Evolutionary conservation across 2,888 invertebrate species (phyloP), one percentile per base, ranked within the genome.

Genomic region (Lycaena phlaeas): DNA sequence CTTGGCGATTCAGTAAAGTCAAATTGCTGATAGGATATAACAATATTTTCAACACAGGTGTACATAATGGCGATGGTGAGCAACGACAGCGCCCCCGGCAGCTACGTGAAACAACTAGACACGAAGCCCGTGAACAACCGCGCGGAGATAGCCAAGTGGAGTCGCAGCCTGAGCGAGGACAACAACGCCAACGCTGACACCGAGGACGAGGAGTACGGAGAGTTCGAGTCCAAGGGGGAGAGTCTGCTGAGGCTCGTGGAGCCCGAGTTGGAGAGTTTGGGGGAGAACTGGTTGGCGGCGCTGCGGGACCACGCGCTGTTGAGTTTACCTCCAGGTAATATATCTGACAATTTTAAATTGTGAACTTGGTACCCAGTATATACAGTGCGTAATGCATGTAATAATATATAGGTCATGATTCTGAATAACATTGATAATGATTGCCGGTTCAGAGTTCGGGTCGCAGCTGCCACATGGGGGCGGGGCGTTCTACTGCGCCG

Each of bases 401-500:
- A n/a, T n/a, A n/a, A n/a, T n/a, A n/a, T n/a, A n/a, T n/a, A n/a
- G n/a, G n/a, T n/a, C n/a, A n/a, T n/a, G n/a, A n/a, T n/a, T n/a
- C n/a, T n/a, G n/a, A n/a, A n/a, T n/a, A n/a, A n/a, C n/a, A n/a
- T n/a, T n/a, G n/a, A n/a, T n/a, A n/a, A n/a, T n/a, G n/a, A n/a
- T n/a, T n/a, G n/a, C n/a, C n/a, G n/a, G 53, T 57, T 1, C 61
- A 89, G 97, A 98, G 74, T 98, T 96, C 75, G 91, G 94, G 2
- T 96, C 95, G 45, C 98, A 98, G 68, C 85, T 99, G 42, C 96
- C 96, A 0, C 94, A 95, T 61, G 95, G 96, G 54, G 98, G 98
- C 38, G 98, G 98, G 3, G 95, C 98, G 10, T 99, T 99, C 79
- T 99, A 98, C 75, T 96, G 96, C 0, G 94, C 95, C 17, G 98